Percentiles rank a stretch among this genome's conserved stretches.
phyloP scores from a whole-genome alignment of 2,888 invertebrate species.

The Pegoplata infirma region DNA sequence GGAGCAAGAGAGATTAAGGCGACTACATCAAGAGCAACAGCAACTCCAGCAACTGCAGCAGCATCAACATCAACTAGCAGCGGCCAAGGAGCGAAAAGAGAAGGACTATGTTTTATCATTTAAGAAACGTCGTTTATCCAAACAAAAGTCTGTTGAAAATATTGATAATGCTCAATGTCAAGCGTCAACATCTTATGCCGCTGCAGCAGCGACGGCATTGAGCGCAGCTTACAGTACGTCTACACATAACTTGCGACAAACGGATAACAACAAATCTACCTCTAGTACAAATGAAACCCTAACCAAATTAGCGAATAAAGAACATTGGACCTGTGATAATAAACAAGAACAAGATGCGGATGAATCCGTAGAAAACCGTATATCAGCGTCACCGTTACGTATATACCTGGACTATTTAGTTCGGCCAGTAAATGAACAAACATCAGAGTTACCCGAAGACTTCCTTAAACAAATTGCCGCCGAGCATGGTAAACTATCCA shows the following conservation, averaged over 20 bases:
- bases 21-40: conserved; percentile 55
- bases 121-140: conserved; percentile 77
- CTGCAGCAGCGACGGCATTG: conserved; percentile 18
- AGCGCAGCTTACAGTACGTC: neutral
- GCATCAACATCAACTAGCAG: conserved; percentile 32
- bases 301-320: conserved; percentile 54
- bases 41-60: conserved; percentile 62
- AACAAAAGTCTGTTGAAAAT: conserved; percentile 76
- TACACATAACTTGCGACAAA: conserved; percentile 44
- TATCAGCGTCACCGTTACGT: conserved; percentile 71
- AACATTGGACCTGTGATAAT: conserved; percentile 57
- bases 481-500: conserved; percentile 78
- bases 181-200: conserved; percentile 8
- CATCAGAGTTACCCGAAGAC: conserved; percentile 70
- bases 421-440: conserved; percentile 65
- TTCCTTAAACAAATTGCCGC: conserved; percentile 74
- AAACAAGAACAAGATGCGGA: conserved; percentile 64
- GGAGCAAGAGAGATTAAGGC: conserved; percentile 68
- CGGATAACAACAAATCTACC: conserved; percentile 61
- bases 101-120: conserved; percentile 75
- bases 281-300: conserved; percentile 51
- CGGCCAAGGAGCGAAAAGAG: conserved; percentile 72
- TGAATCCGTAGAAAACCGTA: conserved; percentile 66
- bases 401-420: conserved; percentile 76
- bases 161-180: conserved; percentile 67